Base-by-base conservation (phyloP, 2,797 vertebrate species). In the Melanotaenia nigrans region DNA sequence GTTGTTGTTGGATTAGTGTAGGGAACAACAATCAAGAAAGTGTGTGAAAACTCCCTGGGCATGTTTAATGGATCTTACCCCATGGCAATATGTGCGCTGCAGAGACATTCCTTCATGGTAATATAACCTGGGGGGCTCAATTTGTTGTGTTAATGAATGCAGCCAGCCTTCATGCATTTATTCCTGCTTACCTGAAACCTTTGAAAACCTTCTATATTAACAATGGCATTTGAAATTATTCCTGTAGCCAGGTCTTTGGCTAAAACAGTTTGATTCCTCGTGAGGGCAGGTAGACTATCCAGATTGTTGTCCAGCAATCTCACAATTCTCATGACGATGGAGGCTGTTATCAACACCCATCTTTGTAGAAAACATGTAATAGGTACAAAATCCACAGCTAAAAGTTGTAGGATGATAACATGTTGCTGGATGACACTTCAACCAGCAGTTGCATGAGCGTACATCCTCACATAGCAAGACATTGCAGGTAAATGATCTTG, bases 21-120 rank as follows among this genome's bases (percentile, higher is more conserved):
- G 42, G 5, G 28, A 36, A 22, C 8, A 64, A 71, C 40, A 38
- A 51, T 33, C 54, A 40, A 59, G 45, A 53, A 59, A 42, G 61
- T 40, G 42, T 59, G 32, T 59, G 33, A 59, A 40, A 59, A 65
- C 55, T 58, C 32, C 42, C 42, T 20, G 69, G 40, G 18, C 30
- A 38, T 53, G 40, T 57, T 51, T 51, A 49, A 59, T 51, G 55
- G 54, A 59, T 63, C 22, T 12, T 22, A 24, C 24, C 18, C 35
- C 20, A 22, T 49, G 47, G 68, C 28, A 45, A 28, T 30, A 51
- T 22, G 32, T 59, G 38, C 10, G 61, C 61, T 49, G 30, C 14
- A 10, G 55, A 64, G 14, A 16, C 5, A 11, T 53, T 73, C 55
- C 25, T 65, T 58, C 9, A 32, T 57, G 53, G 60, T 49, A 57